phyloP scores from a whole-genome alignment of 2,888 invertebrate species.

The Hedya salicella region DNA sequence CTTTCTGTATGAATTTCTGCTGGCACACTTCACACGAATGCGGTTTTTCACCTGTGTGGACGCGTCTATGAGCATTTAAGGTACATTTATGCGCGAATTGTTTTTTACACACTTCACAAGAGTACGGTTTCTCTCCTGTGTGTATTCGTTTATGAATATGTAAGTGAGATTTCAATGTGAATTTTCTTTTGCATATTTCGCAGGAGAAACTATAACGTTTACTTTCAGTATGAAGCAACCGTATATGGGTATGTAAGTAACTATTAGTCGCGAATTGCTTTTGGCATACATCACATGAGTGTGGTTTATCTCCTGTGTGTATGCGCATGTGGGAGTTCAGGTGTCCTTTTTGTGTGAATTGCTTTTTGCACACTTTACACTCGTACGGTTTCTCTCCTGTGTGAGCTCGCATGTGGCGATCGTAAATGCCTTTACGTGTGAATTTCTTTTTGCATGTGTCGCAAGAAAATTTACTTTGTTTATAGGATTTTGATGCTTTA shows the following conservation, averaged over 20 bases:
- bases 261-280: background rate
- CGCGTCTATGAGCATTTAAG: background rate
- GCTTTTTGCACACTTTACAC: background rate
- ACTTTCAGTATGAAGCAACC: background rate
- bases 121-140: background rate
- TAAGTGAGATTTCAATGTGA: background rate
- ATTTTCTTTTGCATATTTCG: background rate
- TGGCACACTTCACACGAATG: background rate
- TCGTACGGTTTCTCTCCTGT: background rate
- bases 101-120: background rate
- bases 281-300: background rate
- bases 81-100: background rate
- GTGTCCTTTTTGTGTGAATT: background rate
- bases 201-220: background rate
- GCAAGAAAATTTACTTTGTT: background rate
- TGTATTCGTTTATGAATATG: background rate
- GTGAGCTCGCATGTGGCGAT: background rate
- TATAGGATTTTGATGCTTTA: background rate
- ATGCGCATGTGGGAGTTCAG: background rate
- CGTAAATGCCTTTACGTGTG: background rate
- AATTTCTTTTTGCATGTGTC: background rate
- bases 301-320: background rate
- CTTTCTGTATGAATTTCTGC: background rate
- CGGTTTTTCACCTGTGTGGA: background rate
- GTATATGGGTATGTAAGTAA: background rate